Evolutionary conservation across 2,113 vertebrate species (phyloP).

Genomic region (Forbesichthys papilliferus): DNA sequence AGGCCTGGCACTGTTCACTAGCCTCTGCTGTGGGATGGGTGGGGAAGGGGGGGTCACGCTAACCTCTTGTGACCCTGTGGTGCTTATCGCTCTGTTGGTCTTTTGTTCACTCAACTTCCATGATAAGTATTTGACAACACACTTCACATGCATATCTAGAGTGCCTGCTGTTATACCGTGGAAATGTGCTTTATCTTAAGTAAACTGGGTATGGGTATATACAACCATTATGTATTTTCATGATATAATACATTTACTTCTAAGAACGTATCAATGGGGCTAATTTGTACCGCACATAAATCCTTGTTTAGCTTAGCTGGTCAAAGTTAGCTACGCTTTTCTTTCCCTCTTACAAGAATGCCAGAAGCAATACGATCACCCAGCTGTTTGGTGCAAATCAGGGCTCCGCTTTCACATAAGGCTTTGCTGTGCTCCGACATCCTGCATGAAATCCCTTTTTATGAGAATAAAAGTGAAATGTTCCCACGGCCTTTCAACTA

Average conservation of each 20-base stretch:
- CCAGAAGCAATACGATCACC: neutral
- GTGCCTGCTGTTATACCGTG: neutral
- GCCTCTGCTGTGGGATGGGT: slow-evolving; percentile 2
- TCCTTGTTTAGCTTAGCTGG: neutral
- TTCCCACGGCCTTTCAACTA: neutral
- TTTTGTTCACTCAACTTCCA: slow-evolving; percentile 20
- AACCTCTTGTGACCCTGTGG: slow-evolving; percentile 20
- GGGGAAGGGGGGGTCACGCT: slow-evolving; percentile 2
- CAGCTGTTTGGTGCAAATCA: slow-evolving; percentile 8
- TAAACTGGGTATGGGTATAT: neutral
- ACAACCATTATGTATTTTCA: neutral
- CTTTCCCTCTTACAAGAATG: neutral
- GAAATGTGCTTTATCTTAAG: neutral
- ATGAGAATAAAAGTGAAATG: neutral
- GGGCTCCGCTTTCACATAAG: neutral
- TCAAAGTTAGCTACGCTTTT: neutral
- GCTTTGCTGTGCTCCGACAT: neutral
- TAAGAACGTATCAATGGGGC: neutral
- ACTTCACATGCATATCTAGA: neutral
- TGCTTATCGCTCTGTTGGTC: slow-evolving; percentile 13
- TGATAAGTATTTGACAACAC: neutral
- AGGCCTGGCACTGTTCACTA: slow-evolving; percentile 22
- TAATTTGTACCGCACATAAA: neutral
- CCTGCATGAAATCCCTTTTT: neutral
- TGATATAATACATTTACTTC: neutral